Evolutionary conservation across 2,797 vertebrate genomes (phyloP).

Genomic region (Enteromius trimaculatus): DNA sequence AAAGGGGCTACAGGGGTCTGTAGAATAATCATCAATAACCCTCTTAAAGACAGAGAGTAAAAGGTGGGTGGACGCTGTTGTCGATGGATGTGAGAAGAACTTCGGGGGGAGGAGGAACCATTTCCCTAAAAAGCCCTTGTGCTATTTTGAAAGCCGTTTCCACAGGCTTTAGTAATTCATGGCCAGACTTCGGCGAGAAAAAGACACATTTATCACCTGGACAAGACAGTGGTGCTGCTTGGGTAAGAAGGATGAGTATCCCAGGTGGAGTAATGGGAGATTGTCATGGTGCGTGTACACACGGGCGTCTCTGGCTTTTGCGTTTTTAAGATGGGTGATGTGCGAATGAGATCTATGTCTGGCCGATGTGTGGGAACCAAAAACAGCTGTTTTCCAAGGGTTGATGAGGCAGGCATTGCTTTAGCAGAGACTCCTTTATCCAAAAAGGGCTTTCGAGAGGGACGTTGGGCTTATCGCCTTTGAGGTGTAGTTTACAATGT

Average conservation of each 20-base stretch:
- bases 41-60: conserved; percentile 53
- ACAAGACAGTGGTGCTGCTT: conserved; percentile 69
- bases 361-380: conserved; percentile 5
- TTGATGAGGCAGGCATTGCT: conserved; percentile 10
- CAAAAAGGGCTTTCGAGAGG: not conserved
- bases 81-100: conserved; percentile 50
- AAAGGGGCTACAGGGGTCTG: conserved; percentile 60
- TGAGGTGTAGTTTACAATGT: conserved; percentile 8
- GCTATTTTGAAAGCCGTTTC: conserved; percentile 74
- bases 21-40: conserved; percentile 78
- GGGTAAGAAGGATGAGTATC: conserved; percentile 43
- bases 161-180: conserved; percentile 74
- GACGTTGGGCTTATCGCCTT: not conserved
- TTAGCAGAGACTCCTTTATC: conserved; percentile 19
- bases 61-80: conserved; percentile 53
- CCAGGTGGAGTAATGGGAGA: conserved; percentile 38
- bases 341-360: conserved; percentile 40
- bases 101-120: conserved; percentile 43
- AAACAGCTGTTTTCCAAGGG: conserved; percentile 44
- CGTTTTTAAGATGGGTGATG: conserved; percentile 35
- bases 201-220: conserved; percentile 73
- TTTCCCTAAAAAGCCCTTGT: conserved; percentile 67
- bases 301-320: conserved; percentile 3
- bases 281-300: not conserved
- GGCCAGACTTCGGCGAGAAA: conserved; percentile 65